phyloP scores from a whole-genome alignment of 2,113 vertebrate species.

The Daphoenositta chrysoptera region DNA sequence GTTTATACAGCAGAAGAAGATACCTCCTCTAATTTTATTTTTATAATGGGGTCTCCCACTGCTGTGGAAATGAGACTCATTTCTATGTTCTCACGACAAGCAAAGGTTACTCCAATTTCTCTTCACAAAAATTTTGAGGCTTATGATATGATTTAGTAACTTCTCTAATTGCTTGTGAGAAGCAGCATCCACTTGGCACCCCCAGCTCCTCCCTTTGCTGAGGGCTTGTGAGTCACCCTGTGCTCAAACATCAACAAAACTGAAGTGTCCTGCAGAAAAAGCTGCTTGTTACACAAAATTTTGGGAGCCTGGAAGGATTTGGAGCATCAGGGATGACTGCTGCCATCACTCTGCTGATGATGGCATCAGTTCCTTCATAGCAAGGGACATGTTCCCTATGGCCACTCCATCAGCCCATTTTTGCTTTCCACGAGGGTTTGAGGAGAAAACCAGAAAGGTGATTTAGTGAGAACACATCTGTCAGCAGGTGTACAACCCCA shows the following conservation, averaged over 20 bases:
- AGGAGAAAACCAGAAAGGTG: background rate
- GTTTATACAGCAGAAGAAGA: background rate
- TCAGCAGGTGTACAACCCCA: background rate
- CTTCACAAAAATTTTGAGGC: background rate
- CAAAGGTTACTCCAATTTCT: background rate
- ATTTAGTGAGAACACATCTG: background rate
- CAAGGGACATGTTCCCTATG: accelerated
- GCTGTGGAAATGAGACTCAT: background rate
- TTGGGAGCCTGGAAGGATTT: background rate
- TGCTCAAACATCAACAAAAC: background rate
- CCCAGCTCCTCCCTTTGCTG: background rate
- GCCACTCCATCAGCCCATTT: background rate
- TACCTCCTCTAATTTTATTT: background rate
- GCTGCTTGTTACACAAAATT: background rate
- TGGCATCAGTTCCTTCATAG: background rate
- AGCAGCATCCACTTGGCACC: background rate
- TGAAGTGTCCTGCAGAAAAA: background rate
- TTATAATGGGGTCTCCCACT: background rate
- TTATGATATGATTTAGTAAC: background rate
- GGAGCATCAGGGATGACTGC: background rate
- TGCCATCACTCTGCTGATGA: background rate
- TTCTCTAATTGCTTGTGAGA: background rate
- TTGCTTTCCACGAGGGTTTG: background rate
- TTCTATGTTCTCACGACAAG: background rate
- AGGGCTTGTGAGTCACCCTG: background rate